phyloP scores from a whole-genome alignment of 1,140 invertebrate species.

The Drosophila rhopaloa region DNA sequence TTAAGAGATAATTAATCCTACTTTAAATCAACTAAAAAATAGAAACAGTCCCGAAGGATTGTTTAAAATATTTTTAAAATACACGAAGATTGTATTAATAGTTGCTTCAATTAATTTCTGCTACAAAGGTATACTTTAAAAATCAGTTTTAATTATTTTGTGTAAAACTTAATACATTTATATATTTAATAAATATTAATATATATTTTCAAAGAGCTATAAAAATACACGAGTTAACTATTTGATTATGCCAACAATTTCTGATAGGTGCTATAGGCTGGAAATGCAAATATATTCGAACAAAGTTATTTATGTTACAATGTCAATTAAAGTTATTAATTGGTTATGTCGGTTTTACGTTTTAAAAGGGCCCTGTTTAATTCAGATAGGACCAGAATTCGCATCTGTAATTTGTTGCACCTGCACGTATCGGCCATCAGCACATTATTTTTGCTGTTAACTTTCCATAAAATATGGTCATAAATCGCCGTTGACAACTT shows the following conservation, averaged over 20 bases:
- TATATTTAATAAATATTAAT: too few relatives aligned
- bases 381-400: background rate
- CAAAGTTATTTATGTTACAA: background rate
- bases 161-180: too few relatives aligned
- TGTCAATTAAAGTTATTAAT: constrained; percentile 4
- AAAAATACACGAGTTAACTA: background rate
- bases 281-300: background rate
- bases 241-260: background rate
- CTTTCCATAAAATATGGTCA: constrained; percentile 65
- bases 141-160: too few relatives aligned
- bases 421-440: constrained; percentile 65
- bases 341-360: background rate
- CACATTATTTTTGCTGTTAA: constrained; percentile 50
- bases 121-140: too few relatives aligned
- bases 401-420: constrained; percentile 39
- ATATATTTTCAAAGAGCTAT: too few relatives aligned
- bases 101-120: too few relatives aligned
- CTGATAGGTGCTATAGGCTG: background rate
- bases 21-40: too few relatives aligned
- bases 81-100: too few relatives aligned
- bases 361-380: background rate
- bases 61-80: too few relatives aligned
- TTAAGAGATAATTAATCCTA: too few relatives aligned
- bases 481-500: constrained; percentile 66
- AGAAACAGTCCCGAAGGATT: too few relatives aligned